These are phyloP conservation scores for Pangasius mekongensis DNA, from an alignment of 2,797 vertebrate genomes.

Conservation along the genomic window DNA sequence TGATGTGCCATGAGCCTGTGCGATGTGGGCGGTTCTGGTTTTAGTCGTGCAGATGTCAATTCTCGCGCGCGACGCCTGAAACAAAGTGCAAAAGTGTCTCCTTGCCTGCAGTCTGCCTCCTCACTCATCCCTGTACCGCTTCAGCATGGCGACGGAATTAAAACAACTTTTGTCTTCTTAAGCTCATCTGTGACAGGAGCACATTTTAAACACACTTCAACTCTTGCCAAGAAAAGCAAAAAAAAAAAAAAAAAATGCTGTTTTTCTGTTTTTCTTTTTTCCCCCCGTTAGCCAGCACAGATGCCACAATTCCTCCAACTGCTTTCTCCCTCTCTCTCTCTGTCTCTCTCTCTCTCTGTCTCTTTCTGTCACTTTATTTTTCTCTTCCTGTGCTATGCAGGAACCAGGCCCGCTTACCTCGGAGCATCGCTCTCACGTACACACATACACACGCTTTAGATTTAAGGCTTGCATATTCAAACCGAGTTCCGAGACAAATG, in stretches of 20 bases:
- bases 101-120: constrained; percentile 53
- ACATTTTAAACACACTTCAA: constrained; percentile 80
- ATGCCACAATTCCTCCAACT: constrained; percentile 25
- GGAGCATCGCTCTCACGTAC: not conserved
- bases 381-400: not conserved
- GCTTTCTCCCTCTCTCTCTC: constrained; percentile 43
- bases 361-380: not conserved
- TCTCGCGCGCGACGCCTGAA: constrained; percentile 81
- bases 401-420: not conserved
- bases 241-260: constrained; percentile 56
- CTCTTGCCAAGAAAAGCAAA: constrained; percentile 74
- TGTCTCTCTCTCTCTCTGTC: not conserved
- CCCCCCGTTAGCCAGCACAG: constrained; percentile 34
- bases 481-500: not conserved
- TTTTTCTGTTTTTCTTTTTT: constrained; percentile 40
- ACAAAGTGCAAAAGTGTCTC: constrained; percentile 77
- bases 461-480: not conserved
- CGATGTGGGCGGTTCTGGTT: constrained; percentile 84
- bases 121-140: constrained; percentile 73
- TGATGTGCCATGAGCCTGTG: constrained; percentile 74
- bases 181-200: constrained; percentile 81
- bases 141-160: constrained; percentile 82
- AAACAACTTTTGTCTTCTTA: constrained; percentile 85
- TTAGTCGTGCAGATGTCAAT: constrained; percentile 85
- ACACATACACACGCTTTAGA: not conserved